phyloP scores from a whole-genome alignment of 2,888 invertebrate genomes.

The Tetragnatha montana region DNA sequence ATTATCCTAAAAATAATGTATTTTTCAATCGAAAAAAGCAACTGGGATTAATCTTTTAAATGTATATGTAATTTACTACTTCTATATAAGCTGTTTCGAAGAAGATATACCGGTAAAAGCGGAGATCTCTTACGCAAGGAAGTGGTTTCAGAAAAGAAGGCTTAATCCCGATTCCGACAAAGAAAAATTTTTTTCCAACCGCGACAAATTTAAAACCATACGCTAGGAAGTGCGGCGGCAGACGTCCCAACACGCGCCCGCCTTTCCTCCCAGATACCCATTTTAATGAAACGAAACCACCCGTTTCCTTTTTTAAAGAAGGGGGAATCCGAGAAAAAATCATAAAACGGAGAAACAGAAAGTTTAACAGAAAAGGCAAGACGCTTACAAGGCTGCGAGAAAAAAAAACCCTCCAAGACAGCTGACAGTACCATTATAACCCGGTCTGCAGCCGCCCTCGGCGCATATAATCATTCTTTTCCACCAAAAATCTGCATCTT shows the following conservation, averaged over 20 bases:
- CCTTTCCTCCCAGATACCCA: constrained; percentile 34
- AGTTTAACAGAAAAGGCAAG: constrained; percentile 31
- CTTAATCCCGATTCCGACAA: no score
- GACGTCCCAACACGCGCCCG: constrained; percentile 6
- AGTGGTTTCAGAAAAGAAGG: no score
- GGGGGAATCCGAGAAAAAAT: constrained; percentile 8
- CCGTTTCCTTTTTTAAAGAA: constrained; percentile 58
- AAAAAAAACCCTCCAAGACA: background rate
- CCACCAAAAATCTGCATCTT: constrained; percentile 56
- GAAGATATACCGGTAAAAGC: no score
- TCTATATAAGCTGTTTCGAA: no score
- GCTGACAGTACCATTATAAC: constrained; percentile 54
- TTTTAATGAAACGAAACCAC: constrained; percentile 68
- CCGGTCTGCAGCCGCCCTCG: constrained; percentile 55
- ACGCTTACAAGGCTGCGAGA: background rate
- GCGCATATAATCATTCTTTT: constrained; percentile 63
- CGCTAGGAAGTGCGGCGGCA: constrained; percentile 20
- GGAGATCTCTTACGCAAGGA: no score
- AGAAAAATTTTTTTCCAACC: background rate
- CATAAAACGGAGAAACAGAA: constrained; percentile 42
- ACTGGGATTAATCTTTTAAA: no score
- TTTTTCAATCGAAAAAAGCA: no score
- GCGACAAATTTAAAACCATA: background rate
- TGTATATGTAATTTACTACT: no score
- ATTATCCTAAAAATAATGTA: no score